Percentiles rank a stretch among this genome's conserved stretches.
Conservation (phyloP, 2,113 vertebrate genomes). For the Arizona elegans region DNA sequence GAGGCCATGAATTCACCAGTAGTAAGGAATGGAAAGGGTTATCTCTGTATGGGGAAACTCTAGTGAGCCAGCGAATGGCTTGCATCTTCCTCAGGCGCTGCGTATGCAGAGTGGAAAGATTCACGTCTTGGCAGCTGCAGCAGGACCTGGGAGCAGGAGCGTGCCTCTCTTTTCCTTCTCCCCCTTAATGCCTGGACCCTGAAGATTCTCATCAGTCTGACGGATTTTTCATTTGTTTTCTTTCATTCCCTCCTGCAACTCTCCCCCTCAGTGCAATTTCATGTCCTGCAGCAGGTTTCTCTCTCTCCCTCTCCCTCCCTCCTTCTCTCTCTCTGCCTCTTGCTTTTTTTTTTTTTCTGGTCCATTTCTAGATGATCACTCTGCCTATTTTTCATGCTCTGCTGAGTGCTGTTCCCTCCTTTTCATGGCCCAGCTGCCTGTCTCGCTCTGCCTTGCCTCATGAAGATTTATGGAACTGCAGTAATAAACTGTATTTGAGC, state of each 20-base stretch:
- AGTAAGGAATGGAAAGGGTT: slow-evolving; percentile 53
- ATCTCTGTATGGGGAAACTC: background rate
- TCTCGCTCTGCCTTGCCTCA: slow-evolving; percentile 26
- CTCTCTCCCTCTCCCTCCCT: background rate
- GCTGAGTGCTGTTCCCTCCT: slow-evolving; percentile 27
- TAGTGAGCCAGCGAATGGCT: slow-evolving; percentile 33
- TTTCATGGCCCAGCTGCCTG: slow-evolving; percentile 41
- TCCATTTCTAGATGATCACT: slow-evolving; percentile 20
- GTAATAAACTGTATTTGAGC: slow-evolving; percentile 54
- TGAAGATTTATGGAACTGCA: slow-evolving; percentile 63
- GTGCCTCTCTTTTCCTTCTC: slow-evolving; percentile 5
- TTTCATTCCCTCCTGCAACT: background rate
- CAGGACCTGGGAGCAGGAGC: slow-evolving; percentile 5
- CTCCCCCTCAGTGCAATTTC: background rate
- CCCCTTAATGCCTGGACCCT: slow-evolving; percentile 22
- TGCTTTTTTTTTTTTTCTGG: slow-evolving; percentile 11
- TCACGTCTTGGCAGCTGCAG: slow-evolving; percentile 50
- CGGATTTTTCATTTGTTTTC: slow-evolving; percentile 14
- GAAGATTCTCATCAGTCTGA: slow-evolving; percentile 9
- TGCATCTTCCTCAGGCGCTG: slow-evolving; percentile 45
- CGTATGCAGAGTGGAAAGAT: slow-evolving; percentile 33
- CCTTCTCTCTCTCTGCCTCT: background rate
- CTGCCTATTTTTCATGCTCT: slow-evolving; percentile 50
- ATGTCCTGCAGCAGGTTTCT: slow-evolving; percentile 9
- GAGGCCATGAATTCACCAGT: background rate